phyloP scores from a whole-genome alignment of 2,113 vertebrate species.

The Columbina picui region DNA sequence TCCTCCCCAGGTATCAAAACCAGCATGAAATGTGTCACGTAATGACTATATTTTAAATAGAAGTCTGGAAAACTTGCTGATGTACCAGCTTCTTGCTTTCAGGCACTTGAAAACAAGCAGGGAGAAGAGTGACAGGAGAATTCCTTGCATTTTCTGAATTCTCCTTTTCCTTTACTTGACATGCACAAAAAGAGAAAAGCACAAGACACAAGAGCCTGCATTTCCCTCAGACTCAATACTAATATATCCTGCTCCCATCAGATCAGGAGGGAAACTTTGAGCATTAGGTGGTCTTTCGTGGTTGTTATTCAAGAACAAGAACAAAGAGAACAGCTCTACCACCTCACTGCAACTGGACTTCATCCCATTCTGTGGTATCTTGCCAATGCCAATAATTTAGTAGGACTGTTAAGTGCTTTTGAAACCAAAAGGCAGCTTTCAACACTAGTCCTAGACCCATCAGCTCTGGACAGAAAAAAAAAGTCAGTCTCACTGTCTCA shows the following conservation, averaged over 20 bases:
- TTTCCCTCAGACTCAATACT: neutral
- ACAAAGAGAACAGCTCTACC: neutral
- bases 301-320: neutral
- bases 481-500: neutral
- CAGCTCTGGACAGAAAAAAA: neutral
- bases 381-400: neutral
- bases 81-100: neutral
- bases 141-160: neutral
- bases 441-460: neutral
- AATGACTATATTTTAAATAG: neutral
- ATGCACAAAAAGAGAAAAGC: neutral
- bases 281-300: neutral
- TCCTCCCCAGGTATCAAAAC: neutral
- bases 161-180: neutral
- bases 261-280: neutral
- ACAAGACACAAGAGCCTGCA: neutral
- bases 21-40: neutral
- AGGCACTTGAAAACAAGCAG: neutral
- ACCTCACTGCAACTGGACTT: neutral
- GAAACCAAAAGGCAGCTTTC: neutral
- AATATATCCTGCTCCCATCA: neutral
- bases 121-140: neutral
- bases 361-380: fast-evolving
- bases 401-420: neutral
- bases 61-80: neutral